These are phyloP conservation scores for Fragum sueziense DNA, from an alignment of 2,888 invertebrate genomes.

Conservation along the genomic window DNA sequence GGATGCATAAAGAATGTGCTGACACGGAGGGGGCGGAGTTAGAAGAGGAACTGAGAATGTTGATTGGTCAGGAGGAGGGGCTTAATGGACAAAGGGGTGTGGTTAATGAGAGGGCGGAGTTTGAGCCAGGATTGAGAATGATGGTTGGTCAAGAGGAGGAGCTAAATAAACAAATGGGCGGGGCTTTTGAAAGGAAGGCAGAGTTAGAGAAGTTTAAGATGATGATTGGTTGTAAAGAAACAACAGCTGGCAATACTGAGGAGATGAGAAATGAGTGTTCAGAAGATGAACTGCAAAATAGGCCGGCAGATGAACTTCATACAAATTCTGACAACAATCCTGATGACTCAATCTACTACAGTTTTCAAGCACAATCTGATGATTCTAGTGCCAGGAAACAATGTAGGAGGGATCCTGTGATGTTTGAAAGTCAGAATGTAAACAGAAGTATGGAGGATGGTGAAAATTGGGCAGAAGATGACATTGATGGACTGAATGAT, in stretches of 20 bases:
- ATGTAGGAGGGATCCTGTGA: not conserved
- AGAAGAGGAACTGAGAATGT: slow-evolving; percentile 40
- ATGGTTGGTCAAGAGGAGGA: slow-evolving; percentile 26
- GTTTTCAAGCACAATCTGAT: slow-evolving; percentile 50
- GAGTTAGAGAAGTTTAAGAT: no score
- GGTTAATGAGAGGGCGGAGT: not conserved
- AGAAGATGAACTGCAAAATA: no score
- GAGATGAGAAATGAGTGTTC: no score
- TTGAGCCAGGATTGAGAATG: slow-evolving; percentile 41
- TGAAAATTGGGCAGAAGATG: not conserved
- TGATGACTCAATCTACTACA: slow-evolving; percentile 57
- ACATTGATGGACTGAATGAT: not conserved
- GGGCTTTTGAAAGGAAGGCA: no score
- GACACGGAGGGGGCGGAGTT: slow-evolving; percentile 33
- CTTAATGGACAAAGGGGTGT: not conserved
- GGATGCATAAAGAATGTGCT: slow-evolving; percentile 55
- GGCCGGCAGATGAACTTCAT: not conserved
- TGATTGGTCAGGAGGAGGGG: slow-evolving; percentile 27
- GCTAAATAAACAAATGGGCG: not conserved
- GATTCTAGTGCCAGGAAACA: slow-evolving; percentile 22
- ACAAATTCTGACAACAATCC: not conserved
- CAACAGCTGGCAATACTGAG: no score
- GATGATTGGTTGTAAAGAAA: no score
- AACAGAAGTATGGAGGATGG: not conserved
- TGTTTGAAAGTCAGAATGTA: not conserved